A percentile compares a stretch with the other conserved stretches of the same genome.
Evolutionary conservation across 2,888 invertebrate genomes (phyloP).

Genomic region (Sclerodermus sp.): DNA sequence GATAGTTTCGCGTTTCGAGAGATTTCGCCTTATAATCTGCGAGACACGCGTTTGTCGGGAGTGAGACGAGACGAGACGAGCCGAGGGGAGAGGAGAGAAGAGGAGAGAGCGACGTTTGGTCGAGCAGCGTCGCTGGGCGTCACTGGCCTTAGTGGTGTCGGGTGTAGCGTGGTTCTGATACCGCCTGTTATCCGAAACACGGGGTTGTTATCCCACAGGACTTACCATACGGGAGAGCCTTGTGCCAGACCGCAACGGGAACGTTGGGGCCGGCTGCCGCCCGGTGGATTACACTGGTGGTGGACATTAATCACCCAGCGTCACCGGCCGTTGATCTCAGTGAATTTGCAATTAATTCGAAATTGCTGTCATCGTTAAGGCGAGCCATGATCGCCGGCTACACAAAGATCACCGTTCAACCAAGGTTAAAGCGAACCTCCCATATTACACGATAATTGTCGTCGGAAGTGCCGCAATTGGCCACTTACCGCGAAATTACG

Average conservation of each 20-base stretch:
- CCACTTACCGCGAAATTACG: too few relatives aligned
- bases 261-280: slow-evolving; percentile 5
- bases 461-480: too few relatives aligned
- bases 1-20: too few relatives aligned
- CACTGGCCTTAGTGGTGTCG: slow-evolving; percentile 38
- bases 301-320: slow-evolving; percentile 49
- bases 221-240: slow-evolving; percentile 45
- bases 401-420: too few relatives aligned
- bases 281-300: slow-evolving; percentile 21
- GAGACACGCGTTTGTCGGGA: too few relatives aligned
- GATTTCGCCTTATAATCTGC: too few relatives aligned
- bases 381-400: background rate
- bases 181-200: slow-evolving; percentile 56
- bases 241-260: slow-evolving; percentile 15
- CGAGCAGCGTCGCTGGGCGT: background rate
- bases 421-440: too few relatives aligned
- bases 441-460: too few relatives aligned
- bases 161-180: slow-evolving; percentile 47
- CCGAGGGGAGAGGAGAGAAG: too few relatives aligned
- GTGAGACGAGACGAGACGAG: too few relatives aligned
- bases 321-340: slow-evolving; percentile 44
- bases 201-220: slow-evolving; percentile 55
- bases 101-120: too few relatives aligned
- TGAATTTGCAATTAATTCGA: slow-evolving; percentile 52
- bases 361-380: slow-evolving; percentile 40